Evolutionary conservation across 2,797 vertebrate species (phyloP), one percentile per base, ranked within the genome.

Genomic region (Spondyliosoma cantharus): DNA sequence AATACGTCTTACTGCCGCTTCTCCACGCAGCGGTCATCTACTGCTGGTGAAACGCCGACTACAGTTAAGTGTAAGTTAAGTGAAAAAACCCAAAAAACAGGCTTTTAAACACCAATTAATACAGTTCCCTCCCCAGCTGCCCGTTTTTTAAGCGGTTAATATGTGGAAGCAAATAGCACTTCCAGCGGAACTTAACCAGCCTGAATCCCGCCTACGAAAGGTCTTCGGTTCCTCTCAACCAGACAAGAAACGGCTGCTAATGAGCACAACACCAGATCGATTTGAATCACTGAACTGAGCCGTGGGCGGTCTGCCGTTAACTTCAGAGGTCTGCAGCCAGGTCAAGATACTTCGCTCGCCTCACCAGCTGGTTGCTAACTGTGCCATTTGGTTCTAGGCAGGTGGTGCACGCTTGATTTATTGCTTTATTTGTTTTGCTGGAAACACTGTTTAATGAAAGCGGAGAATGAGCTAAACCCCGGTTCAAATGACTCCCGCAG

Each of bases 401-500:
- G 60, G 53, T 59, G 48, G 22, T 9, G 20, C 19, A 16, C 7
- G 29, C 19, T 52, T 7, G 48, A 43, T 22, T 49, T 59, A 43
- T 59, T 16, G 24, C n/a, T 13, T 57, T 69, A n/a, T 24, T 46
- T 46, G 45, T 27, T 29, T 27, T 29, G 17, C 17, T 48, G 43
- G 37, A 25, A 58, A 58, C 7, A 16, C n/a, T 58, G n/a, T 66
- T 66, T 27, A n/a, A 64, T 66, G 22, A 50, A 29, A 50, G 69
- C 7, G 4, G 0, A 37, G 25, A 7, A 46, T 25, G 8, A 48
- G 58, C 45, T 59, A 16, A 32, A 64, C 25, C 25, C 19, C 7
- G 50, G 20, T 24, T 22, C 5, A 52, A 52, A 56, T 45, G 43
- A n/a, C 63, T 27, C 22, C 27, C 12, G 50, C 50, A 29, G 45